These are phyloP conservation scores for Haliclona indistincta DNA, from an alignment of 37 sponge, comb jelly and placozoan species.

Conservation along the genomic window DNA sequence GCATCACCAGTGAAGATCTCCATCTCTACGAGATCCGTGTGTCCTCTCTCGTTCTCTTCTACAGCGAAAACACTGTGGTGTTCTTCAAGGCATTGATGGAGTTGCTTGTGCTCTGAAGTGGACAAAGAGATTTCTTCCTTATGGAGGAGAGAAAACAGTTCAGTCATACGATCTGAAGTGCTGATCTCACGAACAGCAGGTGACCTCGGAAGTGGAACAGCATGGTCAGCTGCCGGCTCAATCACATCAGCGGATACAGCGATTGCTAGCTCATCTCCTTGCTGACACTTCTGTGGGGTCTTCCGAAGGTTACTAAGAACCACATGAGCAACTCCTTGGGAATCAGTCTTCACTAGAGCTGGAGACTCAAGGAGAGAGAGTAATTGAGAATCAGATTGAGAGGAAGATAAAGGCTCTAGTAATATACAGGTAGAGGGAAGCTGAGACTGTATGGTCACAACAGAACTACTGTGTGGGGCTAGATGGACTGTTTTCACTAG, in stretches of 20 bases:
- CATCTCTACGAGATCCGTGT: constrained; percentile 41
- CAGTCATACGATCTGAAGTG: no score
- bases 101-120: no score
- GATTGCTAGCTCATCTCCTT: constrained; percentile 6
- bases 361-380: no score
- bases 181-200: no score
- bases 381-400: no score
- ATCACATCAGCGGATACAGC: constrained; percentile 6
- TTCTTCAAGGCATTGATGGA: background rate
- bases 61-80: constrained; percentile 22
- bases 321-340: constrained; percentile 1
- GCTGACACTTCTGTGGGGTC: constrained; percentile 2
- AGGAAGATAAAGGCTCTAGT: no score
- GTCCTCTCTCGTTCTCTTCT: constrained; percentile 33
- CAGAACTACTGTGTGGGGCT: background rate
- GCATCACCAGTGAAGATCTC: constrained; percentile 49
- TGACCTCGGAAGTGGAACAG: no score
- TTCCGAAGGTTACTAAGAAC: constrained; percentile 12
- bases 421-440: no score
- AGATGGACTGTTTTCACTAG: constrained; percentile 9
- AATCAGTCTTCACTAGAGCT: no score
- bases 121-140: no score
- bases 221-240: no score
- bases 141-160: no score
- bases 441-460: background rate